Evolutionary conservation across 2,888 invertebrate genomes (phyloP), one percentile per base, ranked within the genome.

Genomic region (Anodontia alba): DNA sequence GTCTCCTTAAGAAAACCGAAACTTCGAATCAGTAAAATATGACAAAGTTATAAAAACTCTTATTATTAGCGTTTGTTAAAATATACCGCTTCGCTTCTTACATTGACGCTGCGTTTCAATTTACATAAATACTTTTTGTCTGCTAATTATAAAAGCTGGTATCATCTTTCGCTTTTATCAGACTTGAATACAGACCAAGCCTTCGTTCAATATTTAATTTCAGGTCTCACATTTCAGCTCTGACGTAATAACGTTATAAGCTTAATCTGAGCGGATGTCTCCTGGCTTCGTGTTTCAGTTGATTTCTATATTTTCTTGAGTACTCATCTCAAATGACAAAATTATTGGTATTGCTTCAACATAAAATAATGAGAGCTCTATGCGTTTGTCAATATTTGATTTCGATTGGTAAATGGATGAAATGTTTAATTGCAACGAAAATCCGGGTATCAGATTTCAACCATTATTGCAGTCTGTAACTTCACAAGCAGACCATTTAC

Each of bases 281-380:
- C 10, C 26, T 3, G 57, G 57, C 23, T 8, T 57, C 57, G 29
- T 10, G 20, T 57, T 57, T 57, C 57, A 57, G 29, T 10, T 57
- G 57, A 57, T 57, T 57, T 57, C 57, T 57, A 57, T 57, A 57
- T 57, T 57, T 57, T 57, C 57, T 57, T 57, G 57, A 57, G 57
- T 57, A 57, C 26, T 57, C 15, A 29, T 57, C 17, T 57, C 26
- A 29, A 29, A 57, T 57, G 17, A 57, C 57, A 57, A 26, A 57
- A 57, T 57, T 57, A 57, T 3, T 57, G 57, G 57, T 29, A 5
- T 17, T 57, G 57, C 10, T 57, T 57, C 29, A 26, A 57, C 29
- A 57, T 57, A 23, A 29, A 29, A 57, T 57, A 57, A 57, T 57
- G 57, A 29, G 57, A 26, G 20, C 57, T 26, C 57, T 57, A 29